Percentiles rank a stretch among this genome's conserved stretches.
Evolutionary conservation across 2,888 invertebrate species (phyloP).

Genomic region (Drosophila lutescens): DNA sequence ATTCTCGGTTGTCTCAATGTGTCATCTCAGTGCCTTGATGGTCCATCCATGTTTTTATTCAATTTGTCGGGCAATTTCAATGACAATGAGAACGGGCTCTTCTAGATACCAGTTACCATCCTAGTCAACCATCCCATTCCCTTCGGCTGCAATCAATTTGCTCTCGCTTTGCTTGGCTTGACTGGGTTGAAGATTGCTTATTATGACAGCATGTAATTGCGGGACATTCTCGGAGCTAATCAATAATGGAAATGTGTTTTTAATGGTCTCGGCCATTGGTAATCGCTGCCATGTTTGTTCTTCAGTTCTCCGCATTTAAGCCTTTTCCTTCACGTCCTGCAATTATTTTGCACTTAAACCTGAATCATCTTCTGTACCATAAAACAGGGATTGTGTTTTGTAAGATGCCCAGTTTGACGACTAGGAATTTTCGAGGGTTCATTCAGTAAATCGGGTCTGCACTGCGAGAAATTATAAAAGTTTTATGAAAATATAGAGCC

Average conservation of each 20-base stretch:
- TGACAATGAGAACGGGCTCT: slow-evolving; percentile 33
- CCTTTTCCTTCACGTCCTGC: slow-evolving; percentile 35
- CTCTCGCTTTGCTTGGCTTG: slow-evolving; percentile 24
- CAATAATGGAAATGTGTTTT: slow-evolving; percentile 68
- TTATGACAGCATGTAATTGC: slow-evolving; percentile 65
- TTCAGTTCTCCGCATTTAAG: slow-evolving; percentile 31
- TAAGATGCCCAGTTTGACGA: neutral
- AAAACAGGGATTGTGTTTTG: slow-evolving; percentile 25
- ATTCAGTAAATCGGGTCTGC: neutral
- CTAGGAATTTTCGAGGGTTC: neutral
- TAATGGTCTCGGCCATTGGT: slow-evolving; percentile 44
- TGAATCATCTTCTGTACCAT: slow-evolving; percentile 54
- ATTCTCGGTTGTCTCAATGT: slow-evolving; percentile 53
- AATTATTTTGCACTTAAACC: slow-evolving; percentile 71
- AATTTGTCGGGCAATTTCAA: slow-evolving; percentile 71
- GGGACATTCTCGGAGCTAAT: slow-evolving; percentile 56
- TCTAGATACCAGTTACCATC: neutral
- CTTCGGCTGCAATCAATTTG: slow-evolving; percentile 51
- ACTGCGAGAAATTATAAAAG: neutral
- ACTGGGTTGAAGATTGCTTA: slow-evolving; percentile 45
- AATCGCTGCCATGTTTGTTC: slow-evolving; percentile 27
- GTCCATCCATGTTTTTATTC: slow-evolving; percentile 71
- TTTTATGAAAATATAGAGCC: neutral
- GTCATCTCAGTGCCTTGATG: slow-evolving; percentile 46
- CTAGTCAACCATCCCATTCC: slow-evolving; percentile 2